Base-by-base conservation (phyloP, 2,797 vertebrate genomes). In the Benthosema pterotum region DNA sequence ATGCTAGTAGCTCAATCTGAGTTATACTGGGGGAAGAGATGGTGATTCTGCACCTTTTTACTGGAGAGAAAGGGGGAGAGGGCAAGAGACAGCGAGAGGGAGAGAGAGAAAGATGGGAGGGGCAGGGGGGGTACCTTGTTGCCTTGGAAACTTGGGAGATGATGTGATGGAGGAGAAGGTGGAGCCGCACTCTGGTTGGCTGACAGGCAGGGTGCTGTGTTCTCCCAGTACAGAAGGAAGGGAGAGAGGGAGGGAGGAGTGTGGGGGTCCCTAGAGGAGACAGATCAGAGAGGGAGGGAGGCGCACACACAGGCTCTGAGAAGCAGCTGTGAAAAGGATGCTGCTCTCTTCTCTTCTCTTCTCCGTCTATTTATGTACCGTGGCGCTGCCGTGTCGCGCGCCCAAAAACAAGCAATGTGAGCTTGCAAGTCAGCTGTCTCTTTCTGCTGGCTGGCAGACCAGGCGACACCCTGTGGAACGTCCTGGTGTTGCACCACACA, bases 161-260 rank as follows among this genome's bases (percentile, higher is more conserved):
- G 95, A 94, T 94, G 93, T 96, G 96, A 95, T 94, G 93, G 90
- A 93, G 94, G 90, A 93, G 94, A 75, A 87, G 95, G 89, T 91
- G 91, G 92, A 93, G 91, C 89, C 84, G 90, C 74, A 85, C 88
- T 92, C 80, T 88, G 90, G 97, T 95, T 96, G 94, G 95, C 91
- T 88, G 80, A 83, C 56, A 25, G 3, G 22, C 22, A 72, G 83
- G 74, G 84, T 79, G 89, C 91, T 91, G 90, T 76, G 79, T 82
- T 80, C 69, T 69, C 62, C 63, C 60, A 25, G 22, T 25, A 66
- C 61, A 67, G 69, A 32, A 19, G 68, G 54, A 77, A 69, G 51
- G 7, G 3, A 42, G 51, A 4, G 3, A 42, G 15, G 16, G 16
- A 19, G 38, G 54, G 15, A 42, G 54, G 11, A 16, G 38, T 11